phyloP scores from a whole-genome alignment of 2,888 invertebrate genomes.

The Scaeva pyrastri region DNA sequence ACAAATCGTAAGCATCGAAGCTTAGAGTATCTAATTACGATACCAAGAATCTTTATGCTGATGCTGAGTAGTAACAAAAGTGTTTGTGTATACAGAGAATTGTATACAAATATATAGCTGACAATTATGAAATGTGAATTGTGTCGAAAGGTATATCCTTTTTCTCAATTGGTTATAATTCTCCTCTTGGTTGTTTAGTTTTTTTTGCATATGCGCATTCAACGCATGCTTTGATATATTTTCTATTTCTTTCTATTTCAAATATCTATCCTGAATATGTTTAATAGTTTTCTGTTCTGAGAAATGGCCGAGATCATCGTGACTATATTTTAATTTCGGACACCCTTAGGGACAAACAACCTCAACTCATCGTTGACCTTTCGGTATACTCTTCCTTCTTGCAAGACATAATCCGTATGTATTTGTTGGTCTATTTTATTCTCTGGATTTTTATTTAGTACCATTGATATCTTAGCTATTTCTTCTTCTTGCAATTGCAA shows the following conservation, averaged over 20 bases:
- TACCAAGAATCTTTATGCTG: too few species aligned
- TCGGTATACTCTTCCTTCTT: slow-evolving; percentile 9
- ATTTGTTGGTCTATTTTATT: not conserved
- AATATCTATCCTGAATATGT: not conserved
- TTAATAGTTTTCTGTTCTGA: not conserved
- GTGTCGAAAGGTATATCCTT: slow-evolving; percentile 18
- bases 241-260: slow-evolving; percentile 20
- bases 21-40: too few species aligned
- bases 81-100: too few species aligned
- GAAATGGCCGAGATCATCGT: not conserved
- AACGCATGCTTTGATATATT: slow-evolving; percentile 25
- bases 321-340: slow-evolving; percentile 3
- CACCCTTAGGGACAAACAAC: slow-evolving; percentile 27
- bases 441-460: not conserved
- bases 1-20: too few species aligned
- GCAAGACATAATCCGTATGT: slow-evolving; percentile 14
- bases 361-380: slow-evolving; percentile 14
- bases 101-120: too few species aligned
- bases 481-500: slow-evolving; percentile 6
- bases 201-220: slow-evolving; percentile 28
- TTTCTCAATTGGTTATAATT: slow-evolving; percentile 25
- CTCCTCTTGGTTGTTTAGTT: slow-evolving; percentile 19
- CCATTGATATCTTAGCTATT: not conserved
- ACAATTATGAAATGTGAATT: too few species aligned
- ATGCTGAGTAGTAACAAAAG: too few species aligned